A percentile compares a stretch with the other conserved stretches of the same genome.
phyloP scores from a whole-genome alignment of 2,888 invertebrate genomes.

The Nephrotoma guestfalica region DNA sequence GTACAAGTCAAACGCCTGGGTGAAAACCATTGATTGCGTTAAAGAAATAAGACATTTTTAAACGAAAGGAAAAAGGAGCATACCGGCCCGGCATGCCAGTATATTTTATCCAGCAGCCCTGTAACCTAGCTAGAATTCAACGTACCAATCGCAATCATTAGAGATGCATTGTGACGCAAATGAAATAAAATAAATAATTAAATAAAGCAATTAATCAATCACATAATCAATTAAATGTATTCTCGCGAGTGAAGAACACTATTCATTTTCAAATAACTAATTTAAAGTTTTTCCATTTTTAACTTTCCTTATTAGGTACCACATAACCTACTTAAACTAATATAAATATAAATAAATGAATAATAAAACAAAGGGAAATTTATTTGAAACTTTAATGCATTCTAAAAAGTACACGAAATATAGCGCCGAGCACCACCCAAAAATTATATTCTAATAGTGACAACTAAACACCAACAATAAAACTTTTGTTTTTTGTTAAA shows the following conservation, averaged over 20 bases:
- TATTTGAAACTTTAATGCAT: background rate
- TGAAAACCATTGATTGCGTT: no score
- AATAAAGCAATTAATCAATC: no score
- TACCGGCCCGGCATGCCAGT: no score
- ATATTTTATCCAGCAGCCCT: no score
- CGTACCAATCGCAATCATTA: no score
- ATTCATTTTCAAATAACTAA: background rate
- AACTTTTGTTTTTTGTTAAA: background rate
- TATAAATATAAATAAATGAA: background rate
- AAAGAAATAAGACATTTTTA: no score
- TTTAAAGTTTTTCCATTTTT: background rate
- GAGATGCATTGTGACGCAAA: no score
- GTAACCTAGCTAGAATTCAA: no score
- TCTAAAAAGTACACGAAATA: background rate
- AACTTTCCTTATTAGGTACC: background rate
- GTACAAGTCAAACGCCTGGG: no score
- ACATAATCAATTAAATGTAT: no score
- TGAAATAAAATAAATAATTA: no score
- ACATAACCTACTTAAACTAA: background rate
- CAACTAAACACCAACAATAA: background rate
- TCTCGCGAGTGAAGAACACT: background rate
- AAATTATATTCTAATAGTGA: background rate
- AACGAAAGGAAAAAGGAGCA: no score
- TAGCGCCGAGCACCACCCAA: background rate
- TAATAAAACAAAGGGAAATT: background rate